Base-by-base conservation (phyloP, 2,797 vertebrate species). In the Danio jaintianensis region DNA sequence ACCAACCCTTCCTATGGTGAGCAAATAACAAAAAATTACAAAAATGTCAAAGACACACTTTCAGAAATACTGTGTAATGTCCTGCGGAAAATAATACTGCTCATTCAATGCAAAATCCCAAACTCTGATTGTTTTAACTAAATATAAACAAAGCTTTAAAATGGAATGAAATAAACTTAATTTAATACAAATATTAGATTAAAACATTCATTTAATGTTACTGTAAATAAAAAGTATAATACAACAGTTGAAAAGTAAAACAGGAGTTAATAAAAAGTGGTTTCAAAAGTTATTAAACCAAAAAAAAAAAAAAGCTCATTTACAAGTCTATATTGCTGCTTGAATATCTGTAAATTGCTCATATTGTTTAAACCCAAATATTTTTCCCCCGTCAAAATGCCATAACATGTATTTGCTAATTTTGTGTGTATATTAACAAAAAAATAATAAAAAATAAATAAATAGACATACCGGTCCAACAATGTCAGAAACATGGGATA, bases 401-500 rank as follows among this genome's bases (percentile, higher is more conserved):
- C 16, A n/a, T 53, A 1, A 50, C 16, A 12, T 10, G 15, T 68
- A 29, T 69, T 38, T 38, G 47, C 29, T 4, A 22, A 9, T 36
- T 13, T 16, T 52, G 53, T 8, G 12, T 50, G 22, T 15, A 47
- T 10, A 22, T 43, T 66, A 50, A 15, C 47, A 47, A 47, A 2
- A 11, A 2, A 12, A 12, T 11, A 29, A 3, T 38, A 43, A 5
- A 5, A 45, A 6, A 38, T 38, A 58, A 48, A 75, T 8, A 29
- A 18, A 16, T 2, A n/a, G 53, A 93, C 96, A 94, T 82, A 98
- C 97, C 2, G 94, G 95, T 8, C 97, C 97, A 1, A 98, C 96
- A 0, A 98, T 96, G 85, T 98, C 97, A 0, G 96, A 98, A 18
- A 98, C 96, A 0, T 98, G 97, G 7, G 97, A 98, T 47, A 98